phyloP scores from a whole-genome alignment of 2,797 vertebrate genomes.

The Hipposideros larvatus region DNA sequence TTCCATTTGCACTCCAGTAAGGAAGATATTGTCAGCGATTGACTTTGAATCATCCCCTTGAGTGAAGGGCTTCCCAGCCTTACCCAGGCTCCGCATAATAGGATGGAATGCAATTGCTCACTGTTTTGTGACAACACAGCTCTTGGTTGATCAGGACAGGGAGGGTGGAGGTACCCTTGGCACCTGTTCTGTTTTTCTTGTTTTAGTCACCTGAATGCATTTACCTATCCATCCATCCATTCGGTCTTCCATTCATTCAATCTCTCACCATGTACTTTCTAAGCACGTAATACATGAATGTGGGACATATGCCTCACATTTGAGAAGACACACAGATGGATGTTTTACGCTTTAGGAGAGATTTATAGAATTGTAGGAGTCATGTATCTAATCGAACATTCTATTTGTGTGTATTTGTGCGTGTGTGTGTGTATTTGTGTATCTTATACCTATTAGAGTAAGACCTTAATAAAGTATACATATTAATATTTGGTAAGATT shows the following conservation, averaged over 20 bases:
- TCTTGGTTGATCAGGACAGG: neutral
- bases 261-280: neutral
- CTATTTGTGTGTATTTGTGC: fast-evolving
- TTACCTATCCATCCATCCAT: neutral
- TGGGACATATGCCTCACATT: neutral
- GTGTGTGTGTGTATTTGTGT: neutral
- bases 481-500: neutral
- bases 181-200: neutral
- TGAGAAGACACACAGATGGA: neutral
- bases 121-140: neutral
- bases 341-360: neutral
- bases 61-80: neutral
- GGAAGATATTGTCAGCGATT: neutral
- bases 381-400: neutral
- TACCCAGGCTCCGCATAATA: neutral
- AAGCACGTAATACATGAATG: neutral
- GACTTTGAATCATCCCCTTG: neutral
- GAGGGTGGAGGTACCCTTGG: neutral
- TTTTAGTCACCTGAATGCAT: neutral
- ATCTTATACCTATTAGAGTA: neutral
- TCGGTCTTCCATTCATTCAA: neutral
- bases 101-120: neutral
- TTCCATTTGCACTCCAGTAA: neutral
- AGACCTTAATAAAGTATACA: neutral
- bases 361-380: neutral